phyloP scores from a whole-genome alignment of 2,888 invertebrate species.

The Drosophila multiciliata region DNA sequence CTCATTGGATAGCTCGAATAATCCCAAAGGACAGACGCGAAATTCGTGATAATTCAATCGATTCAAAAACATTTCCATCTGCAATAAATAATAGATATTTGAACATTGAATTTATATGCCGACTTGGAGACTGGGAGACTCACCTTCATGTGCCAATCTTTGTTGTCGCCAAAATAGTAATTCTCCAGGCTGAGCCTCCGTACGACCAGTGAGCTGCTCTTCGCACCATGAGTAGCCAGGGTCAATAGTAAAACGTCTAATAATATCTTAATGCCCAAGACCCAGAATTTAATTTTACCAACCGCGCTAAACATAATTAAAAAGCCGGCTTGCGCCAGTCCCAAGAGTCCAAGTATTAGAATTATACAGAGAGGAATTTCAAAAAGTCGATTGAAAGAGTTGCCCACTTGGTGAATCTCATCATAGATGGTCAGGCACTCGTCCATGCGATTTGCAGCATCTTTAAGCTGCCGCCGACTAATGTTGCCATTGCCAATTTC shows the following conservation, averaged over 20 bases:
- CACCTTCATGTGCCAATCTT: conserved; percentile 56
- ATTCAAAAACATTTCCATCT: conserved; percentile 70
- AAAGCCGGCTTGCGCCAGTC: conserved; percentile 32
- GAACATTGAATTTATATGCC: background rate
- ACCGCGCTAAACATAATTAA: conserved; percentile 2
- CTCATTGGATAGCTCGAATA: conserved; percentile 74
- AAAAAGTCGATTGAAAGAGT: conserved; percentile 51
- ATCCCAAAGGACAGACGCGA: conserved; percentile 60
- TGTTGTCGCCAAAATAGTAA: conserved; percentile 43
- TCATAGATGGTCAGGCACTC: conserved; percentile 59
- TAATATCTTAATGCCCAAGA: conserved; percentile 29
- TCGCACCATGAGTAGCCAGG: conserved; percentile 53
- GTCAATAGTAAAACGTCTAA: conserved; percentile 61
- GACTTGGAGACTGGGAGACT: background rate
- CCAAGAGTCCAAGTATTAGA: conserved; percentile 37
- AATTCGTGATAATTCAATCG: conserved; percentile 63
- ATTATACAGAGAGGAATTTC: conserved; percentile 52
- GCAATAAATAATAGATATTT: background rate
- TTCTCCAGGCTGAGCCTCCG: conserved; percentile 62
- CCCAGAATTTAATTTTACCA: background rate
- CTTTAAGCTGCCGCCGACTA: conserved; percentile 14
- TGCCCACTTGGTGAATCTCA: conserved; percentile 47
- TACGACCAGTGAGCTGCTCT: conserved; percentile 44
- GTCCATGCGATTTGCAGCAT: conserved; percentile 36
- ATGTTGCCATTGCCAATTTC: background rate